Evolutionary conservation across 2,797 vertebrate species (phyloP).

Genomic region (Rhadinocentrus ornatus): DNA sequence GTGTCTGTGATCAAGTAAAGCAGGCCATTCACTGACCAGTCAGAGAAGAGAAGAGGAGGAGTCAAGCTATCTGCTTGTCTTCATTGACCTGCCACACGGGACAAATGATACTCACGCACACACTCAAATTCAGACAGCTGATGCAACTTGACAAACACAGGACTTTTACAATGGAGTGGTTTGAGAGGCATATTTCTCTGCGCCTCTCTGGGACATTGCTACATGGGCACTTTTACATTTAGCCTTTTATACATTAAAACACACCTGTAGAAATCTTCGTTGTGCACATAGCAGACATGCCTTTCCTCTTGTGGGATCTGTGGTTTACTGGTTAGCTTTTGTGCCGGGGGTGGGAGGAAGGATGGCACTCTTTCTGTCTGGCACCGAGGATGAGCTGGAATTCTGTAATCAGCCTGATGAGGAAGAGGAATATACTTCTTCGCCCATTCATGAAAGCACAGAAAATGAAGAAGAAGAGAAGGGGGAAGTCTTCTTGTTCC

Average conservation of each 20-base stretch:
- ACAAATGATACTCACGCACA: constrained; percentile 54
- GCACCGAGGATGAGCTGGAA: constrained; percentile 51
- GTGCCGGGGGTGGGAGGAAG: constrained; percentile 42
- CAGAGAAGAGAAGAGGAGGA: constrained; percentile 65
- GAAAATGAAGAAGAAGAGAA: constrained; percentile 51
- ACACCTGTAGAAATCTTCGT: constrained; percentile 15
- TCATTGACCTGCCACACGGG: constrained; percentile 13
- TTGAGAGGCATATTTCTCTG: background rate
- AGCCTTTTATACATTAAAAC: constrained; percentile 18
- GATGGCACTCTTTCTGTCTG: constrained; percentile 64
- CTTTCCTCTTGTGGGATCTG: constrained; percentile 28
- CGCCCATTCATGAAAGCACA: constrained; percentile 39
- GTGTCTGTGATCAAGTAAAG: constrained; percentile 42
- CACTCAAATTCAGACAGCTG: constrained; percentile 26
- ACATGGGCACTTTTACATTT: constrained; percentile 9
- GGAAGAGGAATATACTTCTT: constrained; percentile 57
- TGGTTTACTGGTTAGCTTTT: constrained; percentile 37
- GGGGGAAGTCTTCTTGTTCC: constrained; percentile 53
- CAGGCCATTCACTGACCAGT: constrained; percentile 52
- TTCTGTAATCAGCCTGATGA: constrained; percentile 33
- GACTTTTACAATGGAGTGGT: constrained; percentile 30
- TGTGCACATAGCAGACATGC: constrained; percentile 46
- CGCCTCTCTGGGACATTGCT: constrained; percentile 4
- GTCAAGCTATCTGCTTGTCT: constrained; percentile 44
- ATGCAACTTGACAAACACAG: constrained; percentile 14